phyloP scores from a whole-genome alignment of 2,797 vertebrate genomes.

The Sebastiscus albofasciatus region DNA sequence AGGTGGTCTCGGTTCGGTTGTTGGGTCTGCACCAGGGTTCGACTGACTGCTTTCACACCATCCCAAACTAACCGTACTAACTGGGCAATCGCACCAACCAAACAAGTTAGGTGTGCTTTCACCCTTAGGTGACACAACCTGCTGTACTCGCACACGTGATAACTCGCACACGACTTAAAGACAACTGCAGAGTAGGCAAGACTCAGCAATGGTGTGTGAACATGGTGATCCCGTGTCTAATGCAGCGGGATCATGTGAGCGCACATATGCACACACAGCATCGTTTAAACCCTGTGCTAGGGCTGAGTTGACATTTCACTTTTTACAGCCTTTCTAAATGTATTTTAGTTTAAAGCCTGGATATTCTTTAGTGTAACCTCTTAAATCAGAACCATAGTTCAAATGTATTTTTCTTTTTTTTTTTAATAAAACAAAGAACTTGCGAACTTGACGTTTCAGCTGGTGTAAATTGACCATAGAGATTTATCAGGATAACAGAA shows the following conservation, averaged over 20 bases:
- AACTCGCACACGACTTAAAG: neutral
- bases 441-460: neutral
- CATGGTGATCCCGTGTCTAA: conserved; percentile 47
- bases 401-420: neutral
- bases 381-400: neutral
- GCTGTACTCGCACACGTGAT: neutral
- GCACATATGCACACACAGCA: neutral
- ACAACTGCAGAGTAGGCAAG: conserved; percentile 13
- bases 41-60: no score
- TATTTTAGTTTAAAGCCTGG: conserved; percentile 1
- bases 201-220: conserved; percentile 30
- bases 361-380: neutral
- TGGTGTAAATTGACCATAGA: conserved; percentile 33
- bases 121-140: conserved; percentile 14
- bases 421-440: neutral
- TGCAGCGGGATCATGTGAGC: conserved; percentile 40
- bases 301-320: conserved; percentile 1
- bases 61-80: no score
- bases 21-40: no score
- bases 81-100: no score
- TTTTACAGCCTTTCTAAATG: conserved; percentile 1
- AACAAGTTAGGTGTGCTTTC: neutral
- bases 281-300: conserved; percentile 19
- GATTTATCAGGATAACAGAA: conserved; percentile 46
- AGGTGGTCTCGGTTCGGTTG: no score